Conservation (phyloP, 1,140 invertebrate genomes). For the Nephotettix cincticeps region DNA sequence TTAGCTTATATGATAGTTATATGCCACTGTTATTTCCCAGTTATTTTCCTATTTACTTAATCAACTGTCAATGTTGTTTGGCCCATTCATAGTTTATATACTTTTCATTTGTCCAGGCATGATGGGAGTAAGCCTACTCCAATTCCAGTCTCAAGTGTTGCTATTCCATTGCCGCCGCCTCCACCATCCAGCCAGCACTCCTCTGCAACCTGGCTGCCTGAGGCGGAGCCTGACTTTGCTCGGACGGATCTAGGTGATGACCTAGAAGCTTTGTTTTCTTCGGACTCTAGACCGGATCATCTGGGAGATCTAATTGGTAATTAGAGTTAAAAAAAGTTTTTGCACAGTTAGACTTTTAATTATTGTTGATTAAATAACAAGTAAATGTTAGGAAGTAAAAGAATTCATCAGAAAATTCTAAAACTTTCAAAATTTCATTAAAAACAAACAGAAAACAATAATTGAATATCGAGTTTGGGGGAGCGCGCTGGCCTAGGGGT, state of each 20-base stretch:
- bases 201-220: background rate
- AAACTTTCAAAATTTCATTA: too few species aligned
- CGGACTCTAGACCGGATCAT: slow-evolving; percentile 26
- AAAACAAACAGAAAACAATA: too few species aligned
- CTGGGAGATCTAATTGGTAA: slow-evolving; percentile 25
- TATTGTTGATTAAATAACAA: too few species aligned
- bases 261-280: slow-evolving; percentile 31
- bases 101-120: slow-evolving; percentile 30
- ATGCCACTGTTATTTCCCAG: too few species aligned
- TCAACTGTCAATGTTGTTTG: too few species aligned
- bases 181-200: slow-evolving; percentile 24
- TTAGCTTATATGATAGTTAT: too few species aligned
- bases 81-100: too few species aligned
- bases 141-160: slow-evolving; percentile 28
- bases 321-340: background rate
- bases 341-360: background rate
- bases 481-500: too few species aligned
- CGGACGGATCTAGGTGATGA: slow-evolving; percentile 9
- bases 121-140: slow-evolving; percentile 34
- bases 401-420: too few species aligned
- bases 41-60: too few species aligned
- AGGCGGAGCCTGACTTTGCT: slow-evolving; percentile 7
- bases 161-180: slow-evolving; percentile 35
- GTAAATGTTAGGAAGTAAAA: too few species aligned
- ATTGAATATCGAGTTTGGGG: too few species aligned